Percentiles rank a stretch among this genome's conserved stretches.
Conservation (phyloP, 2,113 vertebrate genomes). For the Otolemur garnettii region DNA sequence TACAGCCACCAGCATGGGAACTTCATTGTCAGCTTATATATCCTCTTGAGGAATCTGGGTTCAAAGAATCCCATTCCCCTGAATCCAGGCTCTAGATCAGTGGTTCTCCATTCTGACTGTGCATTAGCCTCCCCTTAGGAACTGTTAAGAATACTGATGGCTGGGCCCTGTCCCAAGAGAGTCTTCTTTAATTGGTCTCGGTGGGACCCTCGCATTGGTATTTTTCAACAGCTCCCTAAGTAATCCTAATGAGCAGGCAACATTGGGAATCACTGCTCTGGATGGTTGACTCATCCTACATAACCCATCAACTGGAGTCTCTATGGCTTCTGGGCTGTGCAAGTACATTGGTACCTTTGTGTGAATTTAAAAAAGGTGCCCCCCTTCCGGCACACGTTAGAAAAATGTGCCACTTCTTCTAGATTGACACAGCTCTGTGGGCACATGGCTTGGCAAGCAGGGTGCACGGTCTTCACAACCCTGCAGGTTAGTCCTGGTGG, state of each 20-base stretch:
- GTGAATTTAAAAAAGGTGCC: conserved; percentile 33
- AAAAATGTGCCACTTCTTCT: background rate
- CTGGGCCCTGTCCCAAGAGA: conserved; percentile 72
- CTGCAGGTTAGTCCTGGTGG: background rate
- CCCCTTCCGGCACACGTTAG: background rate
- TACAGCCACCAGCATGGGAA: conserved; percentile 53
- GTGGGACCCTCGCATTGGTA: conserved; percentile 71
- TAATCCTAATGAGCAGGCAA: conserved; percentile 76
- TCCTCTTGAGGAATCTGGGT: conserved; percentile 61
- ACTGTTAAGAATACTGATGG: conserved; percentile 68
- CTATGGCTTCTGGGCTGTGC: conserved; percentile 57
- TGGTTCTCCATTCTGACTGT: conserved; percentile 71
- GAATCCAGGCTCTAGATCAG: conserved; percentile 76
- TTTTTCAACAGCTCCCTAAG: conserved; percentile 75
- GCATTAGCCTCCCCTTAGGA: conserved; percentile 45
- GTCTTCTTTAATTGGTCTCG: conserved; percentile 75
- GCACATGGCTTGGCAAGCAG: background rate
- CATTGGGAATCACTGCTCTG: conserved; percentile 71
- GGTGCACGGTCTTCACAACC: background rate
- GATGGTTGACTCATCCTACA: conserved; percentile 78
- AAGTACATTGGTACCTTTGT: conserved; percentile 48
- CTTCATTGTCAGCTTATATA: conserved; percentile 27
- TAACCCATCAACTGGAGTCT: conserved; percentile 78
- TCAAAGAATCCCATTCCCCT: conserved; percentile 72
- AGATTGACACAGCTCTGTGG: background rate